These are phyloP conservation scores for Pomatorhinus ruficollis DNA, from an alignment of 2,113 vertebrate species.

Conservation along the genomic window DNA sequence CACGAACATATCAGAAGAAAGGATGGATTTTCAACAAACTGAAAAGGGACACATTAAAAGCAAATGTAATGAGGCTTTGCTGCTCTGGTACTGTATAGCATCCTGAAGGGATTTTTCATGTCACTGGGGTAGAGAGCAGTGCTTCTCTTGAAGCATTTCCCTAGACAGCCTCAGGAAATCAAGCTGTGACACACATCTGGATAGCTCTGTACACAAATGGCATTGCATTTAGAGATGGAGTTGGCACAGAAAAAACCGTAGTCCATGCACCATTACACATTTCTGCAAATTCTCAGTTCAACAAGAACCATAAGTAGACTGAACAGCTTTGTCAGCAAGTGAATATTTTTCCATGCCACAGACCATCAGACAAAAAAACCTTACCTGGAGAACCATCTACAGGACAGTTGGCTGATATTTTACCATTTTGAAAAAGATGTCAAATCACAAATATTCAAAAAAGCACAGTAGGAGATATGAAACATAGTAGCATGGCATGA, in stretches of 20 bases:
- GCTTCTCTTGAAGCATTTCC: background rate
- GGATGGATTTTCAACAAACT: background rate
- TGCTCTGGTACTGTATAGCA: background rate
- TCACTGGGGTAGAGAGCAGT: background rate
- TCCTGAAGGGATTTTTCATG: background rate
- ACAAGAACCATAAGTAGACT: background rate
- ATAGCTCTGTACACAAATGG: background rate
- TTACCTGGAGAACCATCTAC: background rate
- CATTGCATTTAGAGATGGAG: background rate
- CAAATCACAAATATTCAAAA: background rate
- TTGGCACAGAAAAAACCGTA: background rate
- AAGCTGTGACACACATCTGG: conserved; percentile 32
- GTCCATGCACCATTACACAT: background rate
- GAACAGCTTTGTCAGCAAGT: background rate
- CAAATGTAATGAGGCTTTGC: background rate
- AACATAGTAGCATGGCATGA: background rate
- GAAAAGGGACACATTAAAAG: background rate
- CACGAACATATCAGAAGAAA: background rate
- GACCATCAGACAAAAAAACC: background rate
- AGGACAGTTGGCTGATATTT: background rate
- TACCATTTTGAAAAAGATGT: background rate
- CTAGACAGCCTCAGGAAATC: background rate
- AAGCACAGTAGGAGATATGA: background rate
- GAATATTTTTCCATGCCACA: background rate
- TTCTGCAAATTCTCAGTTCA: background rate